Conservation (phyloP, 2,797 vertebrate species). For the Carcharodon carcharias region DNA sequence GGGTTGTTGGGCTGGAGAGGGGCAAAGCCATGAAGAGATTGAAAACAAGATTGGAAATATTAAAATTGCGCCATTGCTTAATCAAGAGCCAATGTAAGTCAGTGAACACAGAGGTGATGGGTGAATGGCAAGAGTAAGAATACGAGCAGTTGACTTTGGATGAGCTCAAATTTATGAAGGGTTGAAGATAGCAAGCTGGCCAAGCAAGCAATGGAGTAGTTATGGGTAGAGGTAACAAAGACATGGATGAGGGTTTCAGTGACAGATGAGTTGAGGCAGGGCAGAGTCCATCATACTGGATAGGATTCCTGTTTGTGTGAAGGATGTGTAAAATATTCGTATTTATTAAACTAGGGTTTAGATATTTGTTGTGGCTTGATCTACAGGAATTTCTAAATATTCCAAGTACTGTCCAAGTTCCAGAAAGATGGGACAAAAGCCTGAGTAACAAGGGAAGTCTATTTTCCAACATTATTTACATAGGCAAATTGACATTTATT, state of each 20-base stretch:
- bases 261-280: not conserved
- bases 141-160: not conserved
- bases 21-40: not conserved
- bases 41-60: not conserved
- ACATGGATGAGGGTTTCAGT: not conserved
- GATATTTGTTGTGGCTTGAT: not conserved
- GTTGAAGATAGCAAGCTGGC: not conserved
- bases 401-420: not conserved
- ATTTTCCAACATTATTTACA: not conserved
- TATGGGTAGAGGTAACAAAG: not conserved
- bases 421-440: not conserved
- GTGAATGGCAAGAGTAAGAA: not conserved
- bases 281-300: not conserved
- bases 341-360: not conserved
- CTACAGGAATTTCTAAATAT: not conserved
- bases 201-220: not conserved
- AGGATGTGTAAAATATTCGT: not conserved
- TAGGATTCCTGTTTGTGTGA: not conserved
- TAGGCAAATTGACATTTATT: not conserved
- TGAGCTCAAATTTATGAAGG: not conserved
- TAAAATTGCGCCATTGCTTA: not conserved
- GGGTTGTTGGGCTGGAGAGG: not conserved
- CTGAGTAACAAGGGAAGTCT: not conserved
- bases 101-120: not conserved
- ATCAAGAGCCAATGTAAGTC: not conserved